phyloP scores from a whole-genome alignment of 2,113 vertebrate genomes.

The Nesoenas mayeri region DNA sequence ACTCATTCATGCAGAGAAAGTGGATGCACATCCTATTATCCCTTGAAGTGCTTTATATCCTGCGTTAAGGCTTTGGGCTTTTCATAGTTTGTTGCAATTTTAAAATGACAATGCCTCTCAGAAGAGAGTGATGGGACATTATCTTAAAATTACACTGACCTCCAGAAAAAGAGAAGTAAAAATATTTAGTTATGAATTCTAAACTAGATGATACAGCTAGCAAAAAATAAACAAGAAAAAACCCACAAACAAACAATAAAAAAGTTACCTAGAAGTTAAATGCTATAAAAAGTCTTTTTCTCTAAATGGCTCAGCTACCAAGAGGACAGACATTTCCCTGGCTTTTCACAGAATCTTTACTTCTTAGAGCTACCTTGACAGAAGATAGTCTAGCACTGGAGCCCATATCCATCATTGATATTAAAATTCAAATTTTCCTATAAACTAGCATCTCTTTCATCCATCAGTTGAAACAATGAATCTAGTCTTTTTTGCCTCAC shows the following conservation, averaged over 20 bases:
- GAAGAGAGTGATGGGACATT: background rate
- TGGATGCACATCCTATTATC: slow-evolving; percentile 44
- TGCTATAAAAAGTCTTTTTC: background rate
- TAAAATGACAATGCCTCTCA: background rate
- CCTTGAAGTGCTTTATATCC: slow-evolving; percentile 24
- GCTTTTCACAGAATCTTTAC: background rate
- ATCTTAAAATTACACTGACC: background rate
- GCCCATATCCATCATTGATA: background rate
- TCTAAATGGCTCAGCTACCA: background rate
- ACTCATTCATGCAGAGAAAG: slow-evolving; percentile 58
- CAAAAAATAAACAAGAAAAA: background rate
- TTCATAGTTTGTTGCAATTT: background rate
- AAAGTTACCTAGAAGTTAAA: background rate
- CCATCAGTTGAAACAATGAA: too few relatives aligned
- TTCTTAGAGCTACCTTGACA: background rate
- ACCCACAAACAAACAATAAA: background rate
- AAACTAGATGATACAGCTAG: background rate
- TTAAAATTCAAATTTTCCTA: background rate
- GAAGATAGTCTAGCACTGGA: background rate
- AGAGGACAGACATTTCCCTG: background rate
- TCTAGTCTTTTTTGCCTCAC: too few relatives aligned
- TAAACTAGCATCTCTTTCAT: background rate
- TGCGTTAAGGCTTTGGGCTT: background rate
- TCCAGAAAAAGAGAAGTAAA: background rate
- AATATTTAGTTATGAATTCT: background rate